phyloP scores from a whole-genome alignment of 1,140 invertebrate species.

The Camponotus floridanus region DNA sequence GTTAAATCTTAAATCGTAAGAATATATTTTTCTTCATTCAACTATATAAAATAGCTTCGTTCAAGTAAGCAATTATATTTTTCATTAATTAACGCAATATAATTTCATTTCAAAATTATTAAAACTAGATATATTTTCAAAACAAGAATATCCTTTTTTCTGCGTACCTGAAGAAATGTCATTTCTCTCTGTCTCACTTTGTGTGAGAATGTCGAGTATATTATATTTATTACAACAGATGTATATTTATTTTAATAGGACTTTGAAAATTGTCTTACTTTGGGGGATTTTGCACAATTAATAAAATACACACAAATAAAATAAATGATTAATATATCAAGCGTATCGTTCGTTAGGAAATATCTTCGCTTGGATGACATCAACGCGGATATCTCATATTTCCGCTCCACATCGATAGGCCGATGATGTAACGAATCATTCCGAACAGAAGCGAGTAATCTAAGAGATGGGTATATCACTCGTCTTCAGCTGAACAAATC shows the following conservation, averaged over 20 bases:
- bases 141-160: too few species aligned
- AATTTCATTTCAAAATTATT: too few species aligned
- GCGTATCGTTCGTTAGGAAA: background rate
- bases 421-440: background rate
- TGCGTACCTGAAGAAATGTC: background rate
- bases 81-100: too few species aligned
- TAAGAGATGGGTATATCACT: background rate
- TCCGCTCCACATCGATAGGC: background rate
- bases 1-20: too few species aligned
- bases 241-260: too few species aligned
- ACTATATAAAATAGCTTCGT: too few species aligned
- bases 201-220: too few species aligned
- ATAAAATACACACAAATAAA: background rate
- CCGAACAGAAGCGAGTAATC: background rate
- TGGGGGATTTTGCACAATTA: background rate
- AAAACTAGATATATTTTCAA: too few species aligned
- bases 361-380: slow-evolving; percentile 16
- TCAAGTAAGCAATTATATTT: too few species aligned
- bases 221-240: too few species aligned
- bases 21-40: too few species aligned
- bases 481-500: background rate
- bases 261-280: too few species aligned
- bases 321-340: background rate
- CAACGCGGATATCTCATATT: background rate
- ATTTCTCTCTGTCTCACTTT: background rate